phyloP scores from a whole-genome alignment of 2,797 vertebrate genomes.

The Poeciliopsis presidionis region DNA sequence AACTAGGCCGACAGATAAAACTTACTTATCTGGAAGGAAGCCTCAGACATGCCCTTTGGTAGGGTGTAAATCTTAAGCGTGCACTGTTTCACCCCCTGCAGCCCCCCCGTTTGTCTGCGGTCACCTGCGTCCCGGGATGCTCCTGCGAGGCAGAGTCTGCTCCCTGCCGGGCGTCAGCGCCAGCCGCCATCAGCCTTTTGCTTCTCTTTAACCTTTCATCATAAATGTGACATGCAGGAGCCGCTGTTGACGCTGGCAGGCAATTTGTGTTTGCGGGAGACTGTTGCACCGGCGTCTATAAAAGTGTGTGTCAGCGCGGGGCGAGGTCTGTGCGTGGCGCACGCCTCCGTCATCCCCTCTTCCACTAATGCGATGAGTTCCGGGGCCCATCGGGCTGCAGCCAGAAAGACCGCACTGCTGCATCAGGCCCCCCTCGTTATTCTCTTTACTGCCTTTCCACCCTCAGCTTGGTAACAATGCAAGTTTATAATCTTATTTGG shows the following conservation, averaged over 20 bases:
- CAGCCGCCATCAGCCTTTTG: slow-evolving; percentile 51
- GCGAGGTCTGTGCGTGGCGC: slow-evolving; percentile 29
- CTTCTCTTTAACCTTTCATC: slow-evolving; percentile 68
- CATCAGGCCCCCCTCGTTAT: slow-evolving; percentile 44
- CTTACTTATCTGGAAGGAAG: slow-evolving; percentile 6
- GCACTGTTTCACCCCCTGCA: background rate
- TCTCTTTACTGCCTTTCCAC: slow-evolving; percentile 32
- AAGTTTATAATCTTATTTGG: slow-evolving; percentile 36
- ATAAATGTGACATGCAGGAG: slow-evolving; percentile 55
- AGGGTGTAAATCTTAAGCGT: background rate
- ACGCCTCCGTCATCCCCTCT: slow-evolving; percentile 38
- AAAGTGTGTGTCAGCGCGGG: slow-evolving; percentile 18
- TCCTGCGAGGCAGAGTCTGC: slow-evolving; percentile 15
- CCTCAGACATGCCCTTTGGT: slow-evolving; percentile 7
- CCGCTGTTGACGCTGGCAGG: slow-evolving; percentile 53
- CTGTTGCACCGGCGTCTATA: slow-evolving; percentile 25
- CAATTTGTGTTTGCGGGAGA: slow-evolving; percentile 56
- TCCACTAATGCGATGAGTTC: slow-evolving; percentile 57
- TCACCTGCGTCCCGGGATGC: slow-evolving; percentile 31
- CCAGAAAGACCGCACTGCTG: slow-evolving; percentile 46
- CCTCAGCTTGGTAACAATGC: slow-evolving; percentile 30
- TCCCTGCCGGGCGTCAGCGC: slow-evolving; percentile 26
- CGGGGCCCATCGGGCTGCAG: slow-evolving; percentile 49
- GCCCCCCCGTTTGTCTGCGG: slow-evolving; percentile 1
- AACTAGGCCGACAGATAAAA: slow-evolving; percentile 17